phyloP scores from a whole-genome alignment of 2,113 vertebrate species.

The Charina bottae region DNA sequence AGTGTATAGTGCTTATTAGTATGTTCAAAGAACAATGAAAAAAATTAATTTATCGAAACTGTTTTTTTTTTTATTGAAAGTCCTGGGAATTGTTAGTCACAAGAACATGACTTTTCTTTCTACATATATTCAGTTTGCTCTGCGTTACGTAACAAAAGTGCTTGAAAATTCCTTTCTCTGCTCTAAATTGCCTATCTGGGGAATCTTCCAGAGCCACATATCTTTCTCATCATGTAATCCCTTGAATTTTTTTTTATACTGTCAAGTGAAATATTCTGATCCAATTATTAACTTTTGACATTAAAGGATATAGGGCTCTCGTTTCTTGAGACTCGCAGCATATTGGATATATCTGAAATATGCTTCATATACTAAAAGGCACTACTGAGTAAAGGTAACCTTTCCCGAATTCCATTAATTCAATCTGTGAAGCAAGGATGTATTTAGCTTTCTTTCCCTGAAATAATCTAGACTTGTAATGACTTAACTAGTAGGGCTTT shows the following conservation, averaged over 20 bases:
- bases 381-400: background rate
- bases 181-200: constrained; percentile 29
- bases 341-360: background rate
- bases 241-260: constrained; percentile 1
- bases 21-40: constrained; percentile 61
- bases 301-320: constrained; percentile 6
- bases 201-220: constrained; percentile 1
- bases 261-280: constrained; percentile 22
- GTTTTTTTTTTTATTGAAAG: constrained; percentile 42
- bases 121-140: background rate
- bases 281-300: constrained; percentile 8
- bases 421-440: background rate
- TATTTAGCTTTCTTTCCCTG: background rate
- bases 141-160: constrained; percentile 31
- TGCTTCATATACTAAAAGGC: background rate
- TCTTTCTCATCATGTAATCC: constrained; percentile 25
- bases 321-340: background rate
- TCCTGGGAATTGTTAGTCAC: constrained; percentile 31
- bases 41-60: constrained; percentile 51
- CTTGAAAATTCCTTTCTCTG: constrained; percentile 33
- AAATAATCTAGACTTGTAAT: background rate
- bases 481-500: background rate
- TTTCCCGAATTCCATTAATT: background rate
- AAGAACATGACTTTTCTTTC: constrained; percentile 27
- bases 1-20: constrained; percentile 35